Evolutionary conservation across 1,140 invertebrate species (phyloP).

Genomic region (Lordiphosa collinella): DNA sequence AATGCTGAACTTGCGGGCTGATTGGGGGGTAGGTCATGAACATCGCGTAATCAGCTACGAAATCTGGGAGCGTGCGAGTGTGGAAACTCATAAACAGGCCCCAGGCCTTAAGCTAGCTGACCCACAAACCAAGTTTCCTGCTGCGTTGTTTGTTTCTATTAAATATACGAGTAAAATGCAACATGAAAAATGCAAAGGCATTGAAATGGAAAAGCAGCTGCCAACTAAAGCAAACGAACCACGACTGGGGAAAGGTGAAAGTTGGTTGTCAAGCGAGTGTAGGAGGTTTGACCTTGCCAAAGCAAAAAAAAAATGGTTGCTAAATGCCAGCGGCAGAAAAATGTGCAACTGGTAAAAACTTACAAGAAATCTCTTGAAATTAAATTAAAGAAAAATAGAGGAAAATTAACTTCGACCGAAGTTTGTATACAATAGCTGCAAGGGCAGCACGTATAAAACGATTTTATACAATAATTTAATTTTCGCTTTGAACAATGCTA

Average conservation of each 20-base stretch:
- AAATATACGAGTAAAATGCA: conserved; percentile 3
- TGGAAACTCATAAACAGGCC: conserved; percentile 30
- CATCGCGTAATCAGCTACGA: conserved; percentile 41
- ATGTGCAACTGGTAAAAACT: not conserved
- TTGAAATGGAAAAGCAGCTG: conserved; percentile 30
- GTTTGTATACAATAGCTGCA: no score
- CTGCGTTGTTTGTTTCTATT: conserved; percentile 25
- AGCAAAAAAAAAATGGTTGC: not conserved
- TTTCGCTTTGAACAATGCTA: no score
- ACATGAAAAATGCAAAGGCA: conserved; percentile 42
- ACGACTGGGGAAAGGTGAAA: conserved; percentile 33
- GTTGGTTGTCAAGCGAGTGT: conserved; percentile 6
- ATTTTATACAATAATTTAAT: no score
- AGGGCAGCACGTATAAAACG: no score
- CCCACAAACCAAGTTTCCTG: not conserved
- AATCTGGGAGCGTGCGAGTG: conserved; percentile 27
- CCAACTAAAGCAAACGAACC: conserved; percentile 15
- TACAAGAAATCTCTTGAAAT: not conserved
- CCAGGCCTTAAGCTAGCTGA: not conserved
- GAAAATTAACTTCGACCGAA: no score
- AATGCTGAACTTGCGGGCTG: not conserved
- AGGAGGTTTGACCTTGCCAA: conserved; percentile 23
- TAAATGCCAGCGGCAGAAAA: conserved; percentile 1
- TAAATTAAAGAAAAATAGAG: not conserved
- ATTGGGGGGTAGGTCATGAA: conserved; percentile 14